Percentiles rank a stretch among this genome's conserved stretches.
Evolutionary conservation across 2,888 invertebrate genomes (phyloP).

Genomic region (Chrysodeixis includens): DNA sequence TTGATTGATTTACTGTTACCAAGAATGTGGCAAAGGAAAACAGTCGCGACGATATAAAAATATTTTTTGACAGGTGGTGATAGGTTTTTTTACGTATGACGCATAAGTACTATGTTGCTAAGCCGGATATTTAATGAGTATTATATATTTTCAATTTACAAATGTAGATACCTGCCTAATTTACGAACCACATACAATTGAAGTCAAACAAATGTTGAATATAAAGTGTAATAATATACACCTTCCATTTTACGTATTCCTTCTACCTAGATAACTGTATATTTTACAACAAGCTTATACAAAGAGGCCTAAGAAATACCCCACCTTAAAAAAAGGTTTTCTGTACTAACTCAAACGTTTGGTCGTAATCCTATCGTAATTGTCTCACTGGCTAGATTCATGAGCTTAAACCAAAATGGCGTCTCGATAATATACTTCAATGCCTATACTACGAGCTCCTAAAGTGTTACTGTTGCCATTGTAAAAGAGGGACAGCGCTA

Average conservation of each 20-base stretch:
- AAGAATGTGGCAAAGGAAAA: background rate
- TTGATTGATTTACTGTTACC: conserved; percentile 22
- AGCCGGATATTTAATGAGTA: no score
- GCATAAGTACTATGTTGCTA: no score
- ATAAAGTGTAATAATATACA: no score
- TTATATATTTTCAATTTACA: no score
- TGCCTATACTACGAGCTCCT: no score
- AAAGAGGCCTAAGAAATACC: background rate
- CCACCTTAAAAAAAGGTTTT: background rate
- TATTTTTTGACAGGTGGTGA: background rate
- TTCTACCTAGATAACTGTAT: background rate
- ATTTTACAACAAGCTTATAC: background rate
- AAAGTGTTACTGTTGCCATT: no score
- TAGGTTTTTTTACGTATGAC: background rate
- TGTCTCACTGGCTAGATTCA: background rate
- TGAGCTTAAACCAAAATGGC: background rate
- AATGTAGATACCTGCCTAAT: no score
- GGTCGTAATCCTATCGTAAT: conserved; percentile 9
- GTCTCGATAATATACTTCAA: background rate
- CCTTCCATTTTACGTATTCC: no score
- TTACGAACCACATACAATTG: no score
- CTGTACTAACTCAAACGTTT: background rate
- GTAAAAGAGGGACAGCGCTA: no score
- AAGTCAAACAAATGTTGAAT: no score
- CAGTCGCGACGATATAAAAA: background rate